Evolutionary conservation across 1,140 invertebrate species (phyloP).

Genomic region (Araneus ventricosus): DNA sequence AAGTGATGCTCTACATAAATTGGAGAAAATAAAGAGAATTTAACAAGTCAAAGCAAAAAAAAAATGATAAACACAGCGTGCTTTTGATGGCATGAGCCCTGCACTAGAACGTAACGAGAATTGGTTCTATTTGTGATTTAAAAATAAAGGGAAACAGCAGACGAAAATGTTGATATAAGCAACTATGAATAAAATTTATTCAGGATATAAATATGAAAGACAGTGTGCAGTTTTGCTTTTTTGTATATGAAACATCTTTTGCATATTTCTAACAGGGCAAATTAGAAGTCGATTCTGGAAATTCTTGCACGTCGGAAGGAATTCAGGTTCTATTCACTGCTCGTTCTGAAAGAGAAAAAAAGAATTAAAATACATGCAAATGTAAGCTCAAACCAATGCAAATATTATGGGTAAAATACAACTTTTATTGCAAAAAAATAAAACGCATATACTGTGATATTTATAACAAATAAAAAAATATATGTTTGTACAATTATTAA

Average conservation of each 20-base stretch:
- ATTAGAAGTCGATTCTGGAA: background rate
- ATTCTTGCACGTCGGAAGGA: background rate
- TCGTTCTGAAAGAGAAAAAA: background rate
- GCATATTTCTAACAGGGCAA: background rate
- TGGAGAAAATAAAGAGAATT: too few relatives aligned
- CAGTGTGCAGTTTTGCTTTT: background rate
- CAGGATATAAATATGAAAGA: constrained; percentile 15
- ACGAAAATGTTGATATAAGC: background rate
- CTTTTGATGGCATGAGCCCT: background rate
- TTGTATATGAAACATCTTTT: background rate
- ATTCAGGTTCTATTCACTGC: background rate
- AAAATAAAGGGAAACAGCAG: background rate
- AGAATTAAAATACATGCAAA: too few relatives aligned
- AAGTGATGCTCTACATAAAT: too few relatives aligned
- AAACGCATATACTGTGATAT: too few relatives aligned
- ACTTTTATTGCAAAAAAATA: too few relatives aligned
- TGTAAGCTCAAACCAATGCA: too few relatives aligned
- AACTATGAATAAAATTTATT: constrained; percentile 47
- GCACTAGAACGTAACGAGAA: background rate
- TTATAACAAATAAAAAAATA: too few relatives aligned
- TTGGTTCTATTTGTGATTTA: background rate
- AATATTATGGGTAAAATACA: too few relatives aligned
- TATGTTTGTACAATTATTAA: too few relatives aligned
- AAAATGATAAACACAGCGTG: too few relatives aligned
- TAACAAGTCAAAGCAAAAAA: too few relatives aligned